phyloP scores from a whole-genome alignment of 2,888 invertebrate genomes.

The Cantharis flavilabris region DNA sequence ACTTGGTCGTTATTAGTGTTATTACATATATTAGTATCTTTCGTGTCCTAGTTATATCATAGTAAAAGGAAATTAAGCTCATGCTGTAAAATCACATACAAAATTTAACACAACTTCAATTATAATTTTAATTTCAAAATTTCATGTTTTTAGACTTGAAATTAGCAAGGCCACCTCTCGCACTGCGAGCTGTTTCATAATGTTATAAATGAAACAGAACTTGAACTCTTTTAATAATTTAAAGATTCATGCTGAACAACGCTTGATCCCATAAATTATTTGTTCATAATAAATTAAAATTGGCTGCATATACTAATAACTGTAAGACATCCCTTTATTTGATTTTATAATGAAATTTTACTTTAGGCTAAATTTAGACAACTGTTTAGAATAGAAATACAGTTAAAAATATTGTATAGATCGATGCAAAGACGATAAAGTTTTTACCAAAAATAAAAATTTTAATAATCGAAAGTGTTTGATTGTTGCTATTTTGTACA shows the following conservation, averaged over 20 bases:
- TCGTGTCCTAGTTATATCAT: background rate
- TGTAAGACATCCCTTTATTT: background rate
- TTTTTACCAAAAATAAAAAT: background rate
- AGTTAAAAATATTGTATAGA: background rate
- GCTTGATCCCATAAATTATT: background rate
- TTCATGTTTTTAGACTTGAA: background rate
- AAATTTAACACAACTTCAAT: background rate
- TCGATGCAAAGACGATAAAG: too few relatives aligned
- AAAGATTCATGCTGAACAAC: background rate
- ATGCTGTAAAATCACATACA: background rate
- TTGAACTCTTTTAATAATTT: background rate
- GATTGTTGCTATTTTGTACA: background rate
- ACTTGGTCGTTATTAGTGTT: slow-evolving; percentile 18
- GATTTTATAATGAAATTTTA: background rate
- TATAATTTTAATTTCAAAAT: background rate
- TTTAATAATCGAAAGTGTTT: background rate
- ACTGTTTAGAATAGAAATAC: background rate
- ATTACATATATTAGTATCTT: slow-evolving; percentile 28
- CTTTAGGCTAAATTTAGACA: background rate
- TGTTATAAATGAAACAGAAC: background rate
- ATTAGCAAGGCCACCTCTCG: background rate
- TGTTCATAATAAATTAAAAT: background rate
- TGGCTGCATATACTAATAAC: background rate
- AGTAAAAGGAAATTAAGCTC: background rate
- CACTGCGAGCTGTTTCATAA: background rate